These are phyloP conservation scores for Plagiodera versicolora DNA, from an alignment of 2,888 invertebrate genomes.

Conservation along the genomic window DNA sequence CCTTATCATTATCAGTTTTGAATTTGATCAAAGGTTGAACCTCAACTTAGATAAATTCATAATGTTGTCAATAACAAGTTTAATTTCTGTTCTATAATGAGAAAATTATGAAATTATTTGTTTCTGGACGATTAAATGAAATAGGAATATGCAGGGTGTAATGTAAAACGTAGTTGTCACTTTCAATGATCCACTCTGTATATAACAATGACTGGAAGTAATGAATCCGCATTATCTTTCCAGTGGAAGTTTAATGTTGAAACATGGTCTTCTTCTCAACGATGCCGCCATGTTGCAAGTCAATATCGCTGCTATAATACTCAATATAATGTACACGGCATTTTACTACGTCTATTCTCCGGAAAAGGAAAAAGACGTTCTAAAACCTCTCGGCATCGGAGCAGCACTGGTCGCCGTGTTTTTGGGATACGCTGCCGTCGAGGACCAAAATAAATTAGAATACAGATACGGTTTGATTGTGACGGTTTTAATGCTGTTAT, in stretches of 20 bases:
- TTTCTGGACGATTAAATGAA: no score
- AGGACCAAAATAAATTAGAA: constrained; percentile 67
- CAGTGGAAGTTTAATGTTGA: constrained; percentile 75
- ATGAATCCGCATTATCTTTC: constrained; percentile 35
- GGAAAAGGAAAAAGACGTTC: constrained; percentile 57
- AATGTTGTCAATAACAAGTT: no score
- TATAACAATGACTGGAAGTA: not conserved
- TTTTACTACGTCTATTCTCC: constrained; percentile 69
- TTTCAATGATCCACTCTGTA: no score
- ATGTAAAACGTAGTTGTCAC: no score
- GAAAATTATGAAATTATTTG: no score
- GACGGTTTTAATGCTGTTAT: constrained; percentile 66
- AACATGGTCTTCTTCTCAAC: constrained; percentile 72
- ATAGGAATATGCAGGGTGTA: no score
- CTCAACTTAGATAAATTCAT: no score
- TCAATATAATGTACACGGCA: constrained; percentile 68
- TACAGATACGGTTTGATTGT: constrained; percentile 71
- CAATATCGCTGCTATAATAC: constrained; percentile 71
- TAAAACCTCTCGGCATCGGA: constrained; percentile 61
- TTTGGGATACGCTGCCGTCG: constrained; percentile 67
- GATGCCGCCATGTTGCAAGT: constrained; percentile 78
- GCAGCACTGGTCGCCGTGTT: constrained; percentile 62
- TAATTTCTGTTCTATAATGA: no score
- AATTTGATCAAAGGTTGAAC: no score
- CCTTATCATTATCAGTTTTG: no score